Base-by-base conservation (phyloP, 2,113 vertebrate species). In the Cyprinodon tularosa region DNA sequence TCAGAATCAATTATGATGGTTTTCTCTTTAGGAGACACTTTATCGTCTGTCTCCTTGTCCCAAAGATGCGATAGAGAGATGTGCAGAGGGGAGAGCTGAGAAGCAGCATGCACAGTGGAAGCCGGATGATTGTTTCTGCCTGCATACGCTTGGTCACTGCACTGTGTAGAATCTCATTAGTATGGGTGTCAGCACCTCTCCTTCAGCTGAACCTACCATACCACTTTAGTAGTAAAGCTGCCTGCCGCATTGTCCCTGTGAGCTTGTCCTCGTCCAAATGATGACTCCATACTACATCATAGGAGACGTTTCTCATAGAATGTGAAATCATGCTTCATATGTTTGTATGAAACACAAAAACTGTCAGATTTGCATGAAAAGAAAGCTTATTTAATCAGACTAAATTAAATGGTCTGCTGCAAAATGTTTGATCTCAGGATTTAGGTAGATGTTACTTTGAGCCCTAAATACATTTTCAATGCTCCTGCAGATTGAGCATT, bases 151-250 rank as follows among this genome's bases (percentile, higher is more conserved):
- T 79, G 87, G 82, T 84, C 84, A 90, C 85, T 89, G 88, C 71
- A 64, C 79, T 68, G 85, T 70, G 48, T 76, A 77, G 69, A 71
- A 76, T 82, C 90, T 93, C 92, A 92, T 92, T 92, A 92, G 88
- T 92, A 92, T 93, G 89, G 84, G 77, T 84, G 90, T 88, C 77
- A 72, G 73, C 39, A 67, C 86, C 80, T 93, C 90, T 94, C 92
- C 90, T 93, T 92, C 89, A 92, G 90, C 90, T 90, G 82, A 92
- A 92, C 90, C 92, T 91, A 89, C 89, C 87, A 86, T 86, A 85
- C 80, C 90, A 85, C 90, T 90, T 86, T 90, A 78, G 88, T 93
- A 86, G 85, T 90, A 69, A 76, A 87, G 83, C 88, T 89, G 83
- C 89, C 50, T 71, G 80, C 91, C 84, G 92, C 92, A 92, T 90